Conservation (phyloP, 2,113 vertebrate species). For the Pluvianellus socialis region DNA sequence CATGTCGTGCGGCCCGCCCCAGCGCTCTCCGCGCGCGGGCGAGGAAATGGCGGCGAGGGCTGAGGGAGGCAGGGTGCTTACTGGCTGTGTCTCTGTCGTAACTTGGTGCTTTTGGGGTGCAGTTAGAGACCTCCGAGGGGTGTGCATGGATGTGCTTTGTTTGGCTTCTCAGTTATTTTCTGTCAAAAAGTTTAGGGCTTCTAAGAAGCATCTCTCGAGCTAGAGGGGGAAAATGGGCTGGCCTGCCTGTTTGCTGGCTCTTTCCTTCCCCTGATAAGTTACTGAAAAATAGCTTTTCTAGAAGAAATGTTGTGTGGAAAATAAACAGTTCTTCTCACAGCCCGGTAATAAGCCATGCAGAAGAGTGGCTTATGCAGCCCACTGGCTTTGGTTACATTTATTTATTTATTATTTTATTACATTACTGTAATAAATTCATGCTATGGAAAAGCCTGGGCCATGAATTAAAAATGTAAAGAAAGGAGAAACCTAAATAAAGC, state of each 20-base stretch:
- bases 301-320: fast-evolving
- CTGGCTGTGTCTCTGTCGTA: fast-evolving
- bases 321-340: background rate
- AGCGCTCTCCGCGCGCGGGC: fast-evolving
- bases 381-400: too few species aligned
- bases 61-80: fast-evolving
- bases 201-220: background rate
- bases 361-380: too few species aligned
- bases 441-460: background rate
- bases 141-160: background rate
- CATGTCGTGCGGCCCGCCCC: fast-evolving
- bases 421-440: background rate
- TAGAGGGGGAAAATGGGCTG: background rate
- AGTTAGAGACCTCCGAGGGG: background rate
- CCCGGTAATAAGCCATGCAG: fast-evolving
- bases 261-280: background rate
- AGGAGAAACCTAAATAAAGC: background rate
- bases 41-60: background rate
- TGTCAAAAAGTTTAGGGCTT: background rate
- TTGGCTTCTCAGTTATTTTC: background rate
- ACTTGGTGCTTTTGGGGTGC: fast-evolving
- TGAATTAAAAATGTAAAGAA: background rate
- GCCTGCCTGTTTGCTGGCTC: background rate
- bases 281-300: background rate
- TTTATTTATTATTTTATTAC: too few species aligned